Percentiles rank a stretch among this genome's conserved stretches.
phyloP scores from a whole-genome alignment of 2,113 vertebrate species.

The Pithys albifrons region DNA sequence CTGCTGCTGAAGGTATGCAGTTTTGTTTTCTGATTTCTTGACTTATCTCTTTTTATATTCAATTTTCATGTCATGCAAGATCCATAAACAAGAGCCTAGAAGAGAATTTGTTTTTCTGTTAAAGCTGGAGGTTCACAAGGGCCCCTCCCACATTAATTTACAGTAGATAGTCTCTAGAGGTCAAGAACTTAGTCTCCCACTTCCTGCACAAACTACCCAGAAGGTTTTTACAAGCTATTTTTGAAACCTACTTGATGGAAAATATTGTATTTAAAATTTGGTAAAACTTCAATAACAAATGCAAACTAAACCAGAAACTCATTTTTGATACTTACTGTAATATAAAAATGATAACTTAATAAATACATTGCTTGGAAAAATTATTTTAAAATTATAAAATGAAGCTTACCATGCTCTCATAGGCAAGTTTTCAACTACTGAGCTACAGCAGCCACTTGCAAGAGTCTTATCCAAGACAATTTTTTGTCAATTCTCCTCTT shows the following conservation, averaged over 20 bases:
- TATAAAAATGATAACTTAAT: neutral
- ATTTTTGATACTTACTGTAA: neutral
- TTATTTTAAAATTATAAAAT: neutral
- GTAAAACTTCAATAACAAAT: neutral
- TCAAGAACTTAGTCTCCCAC: neutral
- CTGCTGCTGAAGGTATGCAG: neutral
- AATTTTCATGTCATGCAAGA: neutral
- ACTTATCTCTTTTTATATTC: neutral
- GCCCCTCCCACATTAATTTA: neutral
- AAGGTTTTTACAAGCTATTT: neutral
- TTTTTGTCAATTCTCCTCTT: neutral
- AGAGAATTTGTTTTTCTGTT: neutral
- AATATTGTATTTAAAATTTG: neutral
- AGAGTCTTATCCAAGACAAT: neutral
- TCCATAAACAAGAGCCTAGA: neutral
- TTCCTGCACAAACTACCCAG: neutral
- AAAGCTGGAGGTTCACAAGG: neutral
- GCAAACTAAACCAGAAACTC: neutral
- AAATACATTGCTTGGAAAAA: neutral
- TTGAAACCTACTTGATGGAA: neutral
- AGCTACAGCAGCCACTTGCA: neutral
- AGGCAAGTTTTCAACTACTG: neutral
- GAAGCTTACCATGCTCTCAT: neutral
- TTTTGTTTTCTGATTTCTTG: neutral
- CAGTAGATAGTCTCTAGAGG: neutral